Base-by-base conservation (phyloP, 1,140 invertebrate genomes). In the Metopolophium dirhodum region DNA sequence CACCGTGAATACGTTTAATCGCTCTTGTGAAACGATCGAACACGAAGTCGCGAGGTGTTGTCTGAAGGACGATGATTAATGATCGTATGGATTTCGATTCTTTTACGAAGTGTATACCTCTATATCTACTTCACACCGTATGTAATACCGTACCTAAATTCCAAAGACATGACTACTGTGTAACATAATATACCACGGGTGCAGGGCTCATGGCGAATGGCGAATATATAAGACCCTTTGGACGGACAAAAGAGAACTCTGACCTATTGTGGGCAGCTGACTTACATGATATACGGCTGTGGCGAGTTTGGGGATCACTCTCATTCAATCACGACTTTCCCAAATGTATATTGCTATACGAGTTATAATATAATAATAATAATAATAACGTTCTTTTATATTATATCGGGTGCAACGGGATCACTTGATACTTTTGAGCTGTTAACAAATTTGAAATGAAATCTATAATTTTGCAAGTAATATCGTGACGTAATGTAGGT, bases 191-290 rank as follows among this genome's bases (percentile, higher is more conserved):
- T 41, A 45, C 37, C 23, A 30, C 49, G 51, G 51, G 89, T 90
- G 57, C 51, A 45, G n/a, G 49, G 20, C 20, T 51, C 51, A 57
- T n/a, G 35, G 88, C 9, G 85, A 47, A 37, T 41, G 47, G 51
- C 49, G 35, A 57, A 57, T 89, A 57, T 41, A 37, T 20, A 54
- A 89, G 88, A 54, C 88, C 89, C 89, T 90, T 61, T 41, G 57
- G 8, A 68, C 89, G 41, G 89, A 90, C 89, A 90, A 90, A 90
- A 90, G 89, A 68, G 26, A 68, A 68, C 89, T 90, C 89, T 68
- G 89, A 90, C 89, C 89, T 90, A 90, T 45, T 61, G 89, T 68
- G 89, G 89, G 89, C 89, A 90, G 89, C 89, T 90, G 89, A 90
- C 89, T 90, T 68, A 41, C 20, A 57, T 45, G 45, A 30, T 88